phyloP scores from a whole-genome alignment of 2,888 invertebrate genomes.

The Epinotia nisella region DNA sequence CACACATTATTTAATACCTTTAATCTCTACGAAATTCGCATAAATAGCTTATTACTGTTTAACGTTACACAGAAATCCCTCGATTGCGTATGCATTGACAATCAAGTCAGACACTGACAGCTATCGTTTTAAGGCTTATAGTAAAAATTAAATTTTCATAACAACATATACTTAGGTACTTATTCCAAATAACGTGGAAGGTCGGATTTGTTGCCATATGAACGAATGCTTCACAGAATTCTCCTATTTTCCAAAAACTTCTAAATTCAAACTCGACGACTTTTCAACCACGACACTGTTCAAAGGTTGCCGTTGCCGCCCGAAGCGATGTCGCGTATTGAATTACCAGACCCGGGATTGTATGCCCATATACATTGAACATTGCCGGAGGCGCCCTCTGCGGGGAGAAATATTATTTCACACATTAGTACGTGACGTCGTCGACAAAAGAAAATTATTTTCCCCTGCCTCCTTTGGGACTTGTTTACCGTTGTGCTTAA shows the following conservation, averaged over 20 bases:
- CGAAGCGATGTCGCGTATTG: constrained; percentile 59
- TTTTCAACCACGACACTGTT: constrained; percentile 44
- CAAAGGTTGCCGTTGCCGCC: constrained; percentile 54
- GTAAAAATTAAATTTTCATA: no score
- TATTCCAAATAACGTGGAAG: no score
- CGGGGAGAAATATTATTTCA: constrained; percentile 71
- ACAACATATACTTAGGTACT: no score
- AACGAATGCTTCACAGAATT: background rate
- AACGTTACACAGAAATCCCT: no score
- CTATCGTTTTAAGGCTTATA: no score
- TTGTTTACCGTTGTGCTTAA: constrained; percentile 43
- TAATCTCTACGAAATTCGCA: no score
- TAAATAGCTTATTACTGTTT: no score
- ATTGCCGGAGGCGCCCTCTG: constrained; percentile 65
- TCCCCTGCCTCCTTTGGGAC: constrained; percentile 52
- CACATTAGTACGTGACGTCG: constrained; percentile 66
- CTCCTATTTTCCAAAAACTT: background rate
- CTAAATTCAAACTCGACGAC: background rate
- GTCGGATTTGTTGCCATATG: background rate
- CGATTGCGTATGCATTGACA: no score
- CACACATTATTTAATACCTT: no score
- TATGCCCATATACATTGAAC: constrained; percentile 46
- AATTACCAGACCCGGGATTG: constrained; percentile 54
- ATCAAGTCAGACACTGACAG: no score
- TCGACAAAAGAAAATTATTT: constrained; percentile 61